phyloP scores from a whole-genome alignment of 2,113 vertebrate genomes.

The Gnathonemus echidnorhynchus region DNA sequence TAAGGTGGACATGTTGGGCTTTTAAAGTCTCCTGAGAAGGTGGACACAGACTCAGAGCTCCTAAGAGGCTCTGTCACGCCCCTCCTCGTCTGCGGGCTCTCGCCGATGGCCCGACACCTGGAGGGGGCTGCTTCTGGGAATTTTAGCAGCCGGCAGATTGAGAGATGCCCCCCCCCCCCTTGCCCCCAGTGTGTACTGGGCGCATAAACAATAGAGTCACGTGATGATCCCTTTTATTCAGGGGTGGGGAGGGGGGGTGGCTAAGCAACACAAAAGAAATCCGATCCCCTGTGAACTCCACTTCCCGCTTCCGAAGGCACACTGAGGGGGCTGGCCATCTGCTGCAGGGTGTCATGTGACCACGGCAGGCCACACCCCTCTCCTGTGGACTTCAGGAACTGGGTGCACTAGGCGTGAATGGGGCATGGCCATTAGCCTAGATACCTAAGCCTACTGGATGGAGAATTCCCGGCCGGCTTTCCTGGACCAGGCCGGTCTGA shows the following conservation, averaged over 20 bases:
- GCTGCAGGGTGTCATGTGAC: neutral
- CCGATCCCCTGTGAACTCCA: neutral
- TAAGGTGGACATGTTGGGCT: neutral
- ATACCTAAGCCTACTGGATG: neutral
- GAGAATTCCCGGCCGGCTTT: neutral
- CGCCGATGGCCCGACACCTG: neutral
- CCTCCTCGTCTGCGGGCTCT: neutral
- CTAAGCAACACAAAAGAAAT: neutral
- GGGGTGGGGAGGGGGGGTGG: neutral
- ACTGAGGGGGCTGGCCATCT: conserved; percentile 2
- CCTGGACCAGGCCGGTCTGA: neutral
- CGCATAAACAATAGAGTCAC: conserved; percentile 2
- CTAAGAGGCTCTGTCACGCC: neutral
- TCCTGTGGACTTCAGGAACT: neutral
- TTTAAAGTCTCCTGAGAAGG: neutral
- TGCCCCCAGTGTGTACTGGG: too few species aligned
- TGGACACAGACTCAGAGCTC: neutral
- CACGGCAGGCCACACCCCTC: neutral
- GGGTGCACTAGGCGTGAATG: neutral
- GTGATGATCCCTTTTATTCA: neutral
- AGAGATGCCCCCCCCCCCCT: neutral
- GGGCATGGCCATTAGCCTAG: neutral
- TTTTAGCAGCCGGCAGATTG: neutral
- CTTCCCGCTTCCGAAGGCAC: neutral
- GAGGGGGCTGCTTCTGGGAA: neutral